A percentile compares a stretch with the other conserved stretches of the same genome.
phyloP scores from a whole-genome alignment of 2,888 invertebrate species.

The Drosophila silvestris region DNA sequence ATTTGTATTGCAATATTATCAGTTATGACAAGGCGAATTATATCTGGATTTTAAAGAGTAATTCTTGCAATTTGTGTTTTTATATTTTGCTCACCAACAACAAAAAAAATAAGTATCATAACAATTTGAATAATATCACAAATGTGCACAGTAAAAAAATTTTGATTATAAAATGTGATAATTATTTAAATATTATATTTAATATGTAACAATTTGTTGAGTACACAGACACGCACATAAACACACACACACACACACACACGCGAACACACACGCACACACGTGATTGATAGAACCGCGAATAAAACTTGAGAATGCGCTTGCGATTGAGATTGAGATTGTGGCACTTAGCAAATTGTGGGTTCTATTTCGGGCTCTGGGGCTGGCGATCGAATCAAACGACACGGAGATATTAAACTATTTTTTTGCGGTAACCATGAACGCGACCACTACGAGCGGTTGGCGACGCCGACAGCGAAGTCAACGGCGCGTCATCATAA shows the following conservation, averaged over 20 bases:
- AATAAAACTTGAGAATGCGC: slow-evolving; percentile 2
- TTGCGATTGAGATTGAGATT: slow-evolving; percentile 17
- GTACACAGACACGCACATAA: slow-evolving; percentile 7
- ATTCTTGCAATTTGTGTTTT: slow-evolving; percentile 2
- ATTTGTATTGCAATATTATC: slow-evolving; percentile 10
- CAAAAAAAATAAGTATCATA: slow-evolving; percentile 1
- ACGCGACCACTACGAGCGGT: slow-evolving; percentile 85
- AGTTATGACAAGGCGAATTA: neutral
- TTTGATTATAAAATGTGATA: slow-evolving; percentile 21
- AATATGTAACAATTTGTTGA: slow-evolving; percentile 13
- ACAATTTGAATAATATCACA: slow-evolving; percentile 43
- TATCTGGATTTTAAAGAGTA: neutral
- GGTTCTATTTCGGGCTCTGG: slow-evolving; percentile 30
- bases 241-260: neutral
- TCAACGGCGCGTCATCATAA: slow-evolving; percentile 66
- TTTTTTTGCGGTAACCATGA: slow-evolving; percentile 85
- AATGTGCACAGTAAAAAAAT: slow-evolving; percentile 52
- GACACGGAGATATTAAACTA: slow-evolving; percentile 85
- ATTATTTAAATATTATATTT: slow-evolving; percentile 18
- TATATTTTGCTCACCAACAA: slow-evolving; percentile 28
- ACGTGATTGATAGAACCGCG: slow-evolving; percentile 14
- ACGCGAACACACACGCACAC: slow-evolving; percentile 1
- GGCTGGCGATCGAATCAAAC: slow-evolving; percentile 84
- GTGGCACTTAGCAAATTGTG: slow-evolving; percentile 16
- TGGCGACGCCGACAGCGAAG: slow-evolving; percentile 72